Evolutionary conservation across 2,797 vertebrate genomes (phyloP), one percentile per base, ranked within the genome.

Genomic region (Syngnathus acus): DNA sequence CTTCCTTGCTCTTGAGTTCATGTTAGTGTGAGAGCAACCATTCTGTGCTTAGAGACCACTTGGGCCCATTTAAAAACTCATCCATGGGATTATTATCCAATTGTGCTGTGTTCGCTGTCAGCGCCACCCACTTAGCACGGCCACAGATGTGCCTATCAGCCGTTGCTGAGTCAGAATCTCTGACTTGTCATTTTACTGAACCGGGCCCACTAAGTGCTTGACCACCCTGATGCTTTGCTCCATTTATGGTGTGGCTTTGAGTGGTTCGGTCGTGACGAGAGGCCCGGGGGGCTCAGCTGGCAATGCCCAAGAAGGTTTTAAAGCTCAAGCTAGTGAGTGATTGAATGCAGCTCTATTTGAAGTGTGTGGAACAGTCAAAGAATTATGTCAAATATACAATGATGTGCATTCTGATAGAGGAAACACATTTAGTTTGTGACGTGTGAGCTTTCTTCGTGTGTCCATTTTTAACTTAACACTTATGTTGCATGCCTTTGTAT

Each of bases 31-130:
- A 40, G 59, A 67, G 72, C 61, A 61, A 64, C 75, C 67, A 58
- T 55, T 32, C 67, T 67, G 68, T 55, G 72, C 69, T 38, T 10
- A 50, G 39, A 74, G 79, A 65, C 73, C 77, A 82, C 81, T 69
- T 23, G 77, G 76, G 84, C 68, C 74, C 82, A 68, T 84, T 86
- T 84, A 80, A 79, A 82, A 82, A 68, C 72, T 84, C 82, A 82
- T 82, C 75, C 69, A 68, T 73, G 80, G 85, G 78, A 85, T 85
- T 69, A 77, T 70, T 82, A 80, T 81, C 78, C 73, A 11, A 69
- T 74, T 75, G 75, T 77, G 80, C 73, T 40, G 68, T 67, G 66
- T 74, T 72, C 69, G 68, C 78, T 87, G 84, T 88, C 86, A 86
- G 78, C 86, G 76, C 82, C 75, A 9, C 64, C 81, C 78, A 83